Evolutionary conservation across 1,140 invertebrate species (phyloP).

Genomic region (Drosophila cardini): DNA sequence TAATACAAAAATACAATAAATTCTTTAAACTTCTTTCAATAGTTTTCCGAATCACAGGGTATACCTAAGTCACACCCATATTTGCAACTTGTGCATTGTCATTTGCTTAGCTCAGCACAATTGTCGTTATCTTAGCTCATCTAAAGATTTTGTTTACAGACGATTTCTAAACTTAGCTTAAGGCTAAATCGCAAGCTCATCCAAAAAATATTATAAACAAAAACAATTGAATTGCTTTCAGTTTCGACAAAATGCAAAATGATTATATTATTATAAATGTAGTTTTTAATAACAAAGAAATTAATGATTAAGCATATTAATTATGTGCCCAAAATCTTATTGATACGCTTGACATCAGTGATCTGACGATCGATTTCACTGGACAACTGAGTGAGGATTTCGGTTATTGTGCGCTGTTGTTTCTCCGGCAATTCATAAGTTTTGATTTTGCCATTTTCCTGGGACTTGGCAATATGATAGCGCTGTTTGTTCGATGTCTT

Average conservation of each 20-base stretch:
- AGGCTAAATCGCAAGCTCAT: neutral
- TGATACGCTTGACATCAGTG: slow-evolving; percentile 78
- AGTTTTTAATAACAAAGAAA: slow-evolving; percentile 25
- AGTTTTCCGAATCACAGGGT: neutral
- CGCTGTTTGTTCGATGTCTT: slow-evolving; percentile 74
- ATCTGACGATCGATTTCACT: slow-evolving; percentile 76
- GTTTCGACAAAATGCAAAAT: neutral
- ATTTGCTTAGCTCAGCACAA: slow-evolving; percentile 3
- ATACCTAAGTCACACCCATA: neutral
- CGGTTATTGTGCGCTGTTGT: slow-evolving; percentile 75
- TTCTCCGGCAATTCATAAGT: slow-evolving; percentile 73
- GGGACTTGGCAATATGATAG: slow-evolving; percentile 74
- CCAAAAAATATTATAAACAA: slow-evolving; percentile 5
- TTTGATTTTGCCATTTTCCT: slow-evolving; percentile 58
- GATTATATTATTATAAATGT: neutral
- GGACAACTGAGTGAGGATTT: slow-evolving; percentile 72
- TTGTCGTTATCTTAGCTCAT: slow-evolving; percentile 2
- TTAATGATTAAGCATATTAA: neutral
- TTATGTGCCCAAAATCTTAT: slow-evolving; percentile 73
- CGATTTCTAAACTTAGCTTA: neutral
- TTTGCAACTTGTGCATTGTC: neutral
- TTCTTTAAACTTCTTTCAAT: too few species aligned
- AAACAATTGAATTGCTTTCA: slow-evolving; percentile 1
- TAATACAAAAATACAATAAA: too few species aligned
- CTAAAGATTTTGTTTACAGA: neutral